Base-by-base conservation (phyloP, 2,797 vertebrate genomes). In the Pseudochaenichthys georgianus region DNA sequence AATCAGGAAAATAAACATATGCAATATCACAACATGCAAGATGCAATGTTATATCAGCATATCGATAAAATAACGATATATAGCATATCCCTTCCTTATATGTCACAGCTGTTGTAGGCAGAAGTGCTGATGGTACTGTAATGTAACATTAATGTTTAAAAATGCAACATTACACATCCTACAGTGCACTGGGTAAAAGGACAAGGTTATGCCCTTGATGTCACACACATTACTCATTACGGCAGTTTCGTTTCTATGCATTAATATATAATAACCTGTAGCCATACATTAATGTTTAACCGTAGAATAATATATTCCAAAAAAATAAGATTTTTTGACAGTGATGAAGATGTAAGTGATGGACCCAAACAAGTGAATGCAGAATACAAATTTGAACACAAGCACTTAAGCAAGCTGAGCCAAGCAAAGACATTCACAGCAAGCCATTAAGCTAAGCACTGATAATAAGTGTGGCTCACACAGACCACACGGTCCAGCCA, bases 391-490 rank as follows among this genome's bases (percentile, higher is more conserved):
- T 67, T 77, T 69, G 15, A 83, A 81, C 65, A 57, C 41, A 51
- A 59, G 61, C 79, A 67, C 64, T 84, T 71, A 61, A 76, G 54
- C 53, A 63, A 69, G 66, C 63, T 52, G 63, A 63, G 70, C 47
- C 59, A 70, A 61, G 60, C 28, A 23, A 79, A 72, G 63, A 63
- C 75, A 69, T 64, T 71, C 63, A 63, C 38, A 60, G 64, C 73
- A 64, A 83, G 23, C 63, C 57, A 77, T 83, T 81, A 81, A 73
- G 64, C 53, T 43, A 46, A 80, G 65, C 71, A 74, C 59, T 13
- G 1, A 38, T 72, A 70, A 73, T 66, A 77, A 64, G 64, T 63
- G 43, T 70, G 48, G 63, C 69, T 82, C 55, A 28, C 55, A 51
- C 9, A 58, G 11, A 75, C 34, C 55, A 60, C 50, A 65, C 67